Base-by-base conservation (phyloP, 2,888 invertebrate genomes). In the Latheticus oryzae region DNA sequence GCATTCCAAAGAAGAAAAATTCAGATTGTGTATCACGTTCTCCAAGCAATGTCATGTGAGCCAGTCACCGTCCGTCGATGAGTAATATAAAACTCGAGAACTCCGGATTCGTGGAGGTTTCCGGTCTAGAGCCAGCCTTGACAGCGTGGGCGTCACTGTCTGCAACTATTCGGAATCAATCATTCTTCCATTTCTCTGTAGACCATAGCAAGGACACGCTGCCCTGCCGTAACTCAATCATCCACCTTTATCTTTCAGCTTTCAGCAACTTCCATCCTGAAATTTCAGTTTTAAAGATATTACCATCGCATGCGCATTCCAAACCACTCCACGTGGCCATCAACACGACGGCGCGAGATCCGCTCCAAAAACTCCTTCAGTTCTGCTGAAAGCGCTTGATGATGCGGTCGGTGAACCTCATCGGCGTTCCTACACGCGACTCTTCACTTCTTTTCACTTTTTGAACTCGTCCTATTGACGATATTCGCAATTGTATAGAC, bases 301-400 rank as follows among this genome's bases (percentile, higher is more conserved):
- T 5, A 13, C 32, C 33, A 13, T 15, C 42, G 60, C 61, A 58
- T 67, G 67, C 67, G 67, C 62, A 38, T 42, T 33, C 45, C 2
- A 7, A 38, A 9, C 19, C 23, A 65, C 57, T 65, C 64, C 67
- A 67, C 67, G 67, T 67, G 67, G 64, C 66, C 12, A 60, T 58
- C 58, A 64, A 58, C 21, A 53, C 56, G 52, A 52, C 13, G 50
- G 56, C 35, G 50, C 50, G 50, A 24, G 21, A 42, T 32, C 33
- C 21, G 40, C 42, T 33, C 23, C 62, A 56, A 58, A 63, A 62
- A 54, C 55, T 59, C 28, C 55, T 5, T 26, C 56, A 67, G 67
- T 69, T 64, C 62, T 62, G 55, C 62, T 64, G 63, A 62, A 61
- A 62, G 62, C 62, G 60, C 45, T 58, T 43, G 26, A 33, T 48